phyloP scores from a whole-genome alignment of 2,888 invertebrate species.

The Campopleginae sp. region DNA sequence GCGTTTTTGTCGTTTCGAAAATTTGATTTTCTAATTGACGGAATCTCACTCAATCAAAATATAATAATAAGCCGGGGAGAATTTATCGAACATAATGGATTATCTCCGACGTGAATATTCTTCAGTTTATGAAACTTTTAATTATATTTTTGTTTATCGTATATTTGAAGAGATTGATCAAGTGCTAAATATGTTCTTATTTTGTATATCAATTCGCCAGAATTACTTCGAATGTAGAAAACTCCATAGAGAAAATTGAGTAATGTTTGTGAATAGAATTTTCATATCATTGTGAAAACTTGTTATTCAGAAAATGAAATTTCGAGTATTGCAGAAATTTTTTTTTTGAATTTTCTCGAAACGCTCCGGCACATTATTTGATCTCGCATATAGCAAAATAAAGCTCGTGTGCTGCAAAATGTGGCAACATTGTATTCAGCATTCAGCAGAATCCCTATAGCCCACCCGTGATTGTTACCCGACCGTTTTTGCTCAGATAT shows the following conservation, averaged over 20 bases:
- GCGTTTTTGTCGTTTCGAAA: too few species aligned
- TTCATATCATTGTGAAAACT: background rate
- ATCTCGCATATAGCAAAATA: background rate
- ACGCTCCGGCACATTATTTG: background rate
- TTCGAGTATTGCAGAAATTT: background rate
- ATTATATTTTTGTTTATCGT: too few species aligned
- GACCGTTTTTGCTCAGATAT: background rate
- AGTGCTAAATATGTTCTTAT: too few species aligned
- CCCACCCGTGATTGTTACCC: background rate
- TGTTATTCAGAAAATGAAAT: background rate
- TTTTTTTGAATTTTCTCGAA: background rate
- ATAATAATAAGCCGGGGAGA: background rate
- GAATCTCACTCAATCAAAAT: background rate
- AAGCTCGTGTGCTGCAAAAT: background rate
- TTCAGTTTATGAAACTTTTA: too few species aligned
- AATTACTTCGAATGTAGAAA: too few species aligned
- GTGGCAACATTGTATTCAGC: conserved; percentile 9
- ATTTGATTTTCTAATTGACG: background rate
- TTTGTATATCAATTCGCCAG: too few species aligned
- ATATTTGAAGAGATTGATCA: too few species aligned
- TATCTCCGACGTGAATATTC: too few species aligned
- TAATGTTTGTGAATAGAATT: background rate
- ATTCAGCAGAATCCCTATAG: background rate
- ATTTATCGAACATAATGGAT: too few species aligned
- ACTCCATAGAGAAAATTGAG: background rate